phyloP scores from a whole-genome alignment of 1,140 invertebrate genomes.

The Leptoteleia sp. region DNA sequence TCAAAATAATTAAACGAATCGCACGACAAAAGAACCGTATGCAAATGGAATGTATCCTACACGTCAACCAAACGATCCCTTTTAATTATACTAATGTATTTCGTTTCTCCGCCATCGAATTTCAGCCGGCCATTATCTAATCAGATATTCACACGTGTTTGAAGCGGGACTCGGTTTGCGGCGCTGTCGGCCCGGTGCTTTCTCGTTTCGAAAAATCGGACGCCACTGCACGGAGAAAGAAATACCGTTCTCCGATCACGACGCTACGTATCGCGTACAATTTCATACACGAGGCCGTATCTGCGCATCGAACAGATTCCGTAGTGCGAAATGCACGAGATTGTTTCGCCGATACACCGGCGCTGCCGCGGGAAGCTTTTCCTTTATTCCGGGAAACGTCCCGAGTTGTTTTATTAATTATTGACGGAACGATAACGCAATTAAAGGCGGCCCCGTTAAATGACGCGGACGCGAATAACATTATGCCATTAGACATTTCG shows the following conservation, averaged over 20 bases:
- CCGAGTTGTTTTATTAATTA: too few relatives aligned
- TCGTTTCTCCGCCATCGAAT: too few relatives aligned
- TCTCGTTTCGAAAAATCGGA: conserved; percentile 43
- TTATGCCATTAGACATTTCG: too few relatives aligned
- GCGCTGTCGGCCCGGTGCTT: conserved; percentile 41
- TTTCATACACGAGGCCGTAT: conserved; percentile 59
- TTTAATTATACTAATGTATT: too few relatives aligned
- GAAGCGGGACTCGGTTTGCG: conserved; percentile 38
- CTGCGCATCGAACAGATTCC: conserved; percentile 57
- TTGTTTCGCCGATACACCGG: conserved; percentile 43
- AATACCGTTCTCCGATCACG: conserved; percentile 66
- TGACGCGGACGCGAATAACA: too few relatives aligned
- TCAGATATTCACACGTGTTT: conserved; percentile 47
- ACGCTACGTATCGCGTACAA: conserved; percentile 54
- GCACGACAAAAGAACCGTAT: conserved; percentile 14
- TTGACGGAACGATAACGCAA: too few relatives aligned
- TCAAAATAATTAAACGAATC: conserved; percentile 21
- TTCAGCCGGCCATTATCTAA: conserved; percentile 38
- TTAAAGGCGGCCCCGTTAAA: too few relatives aligned
- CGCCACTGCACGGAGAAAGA: conserved; percentile 45
- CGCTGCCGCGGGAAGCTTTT: conserved; percentile 11
- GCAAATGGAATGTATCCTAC: conserved; percentile 5
- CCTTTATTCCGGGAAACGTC: conserved; percentile 36
- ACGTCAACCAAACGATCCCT: too few relatives aligned
- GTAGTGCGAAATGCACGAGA: conserved; percentile 58